Conservation (phyloP, 2,113 vertebrate genomes). For the Atractosteus spatula region DNA sequence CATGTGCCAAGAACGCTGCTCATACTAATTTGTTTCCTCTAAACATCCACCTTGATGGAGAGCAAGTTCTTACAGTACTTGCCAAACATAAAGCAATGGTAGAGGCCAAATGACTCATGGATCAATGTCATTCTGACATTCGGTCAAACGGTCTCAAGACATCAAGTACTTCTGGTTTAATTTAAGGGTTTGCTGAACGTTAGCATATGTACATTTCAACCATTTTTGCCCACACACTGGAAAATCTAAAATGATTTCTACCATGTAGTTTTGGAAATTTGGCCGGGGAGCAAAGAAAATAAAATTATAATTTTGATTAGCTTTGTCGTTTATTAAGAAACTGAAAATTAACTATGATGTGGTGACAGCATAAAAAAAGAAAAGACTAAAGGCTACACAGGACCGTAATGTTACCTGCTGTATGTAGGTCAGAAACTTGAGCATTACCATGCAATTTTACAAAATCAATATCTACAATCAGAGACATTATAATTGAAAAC, state of each 20-base stretch:
- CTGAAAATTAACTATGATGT: no score
- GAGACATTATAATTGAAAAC: no score
- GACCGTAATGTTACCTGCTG: no score
- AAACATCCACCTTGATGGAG: no score
- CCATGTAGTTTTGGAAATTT: slow-evolving; percentile 33
- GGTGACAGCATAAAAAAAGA: no score
- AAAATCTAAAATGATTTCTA: slow-evolving; percentile 35
- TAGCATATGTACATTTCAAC: slow-evolving; percentile 20
- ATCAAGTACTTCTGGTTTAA: slow-evolving; percentile 28
- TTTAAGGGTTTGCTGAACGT: slow-evolving; percentile 29
- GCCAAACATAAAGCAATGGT: slow-evolving; percentile 16
- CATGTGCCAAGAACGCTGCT: no score
- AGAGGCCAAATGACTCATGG: slow-evolving; percentile 30
- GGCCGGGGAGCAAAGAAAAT: slow-evolving; percentile 29
- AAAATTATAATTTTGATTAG: slow-evolving; percentile 30
- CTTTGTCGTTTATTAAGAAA: slow-evolving; percentile 14
- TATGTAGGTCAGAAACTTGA: no score
- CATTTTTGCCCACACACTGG: slow-evolving; percentile 41
- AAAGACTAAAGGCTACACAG: no score
- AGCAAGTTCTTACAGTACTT: slow-evolving; percentile 28
- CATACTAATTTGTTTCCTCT: no score
- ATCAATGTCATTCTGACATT: slow-evolving; percentile 39
- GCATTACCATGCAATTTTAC: no score
- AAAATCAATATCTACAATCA: no score
- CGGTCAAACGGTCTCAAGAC: slow-evolving; percentile 32